These are phyloP conservation scores for Neuroterus valhalla DNA, from an alignment of 1,140 invertebrate species.

Conservation along the genomic window DNA sequence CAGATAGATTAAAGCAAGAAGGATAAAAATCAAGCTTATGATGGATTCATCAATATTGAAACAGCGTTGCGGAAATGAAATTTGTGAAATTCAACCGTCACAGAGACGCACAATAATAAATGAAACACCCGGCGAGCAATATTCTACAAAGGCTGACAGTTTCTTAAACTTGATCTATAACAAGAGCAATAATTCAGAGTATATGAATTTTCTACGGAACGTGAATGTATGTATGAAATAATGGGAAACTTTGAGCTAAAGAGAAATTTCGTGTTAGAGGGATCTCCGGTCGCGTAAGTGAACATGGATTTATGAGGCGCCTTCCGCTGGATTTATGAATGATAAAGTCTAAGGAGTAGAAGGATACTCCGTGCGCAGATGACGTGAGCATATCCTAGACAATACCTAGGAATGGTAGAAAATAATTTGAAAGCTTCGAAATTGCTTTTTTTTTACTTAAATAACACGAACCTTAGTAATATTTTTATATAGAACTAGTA, in stretches of 20 bases:
- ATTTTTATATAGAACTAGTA: no score
- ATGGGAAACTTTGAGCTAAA: slow-evolving; percentile 11
- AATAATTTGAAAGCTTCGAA: background rate
- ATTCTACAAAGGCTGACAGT: no score
- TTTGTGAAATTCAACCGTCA: no score
- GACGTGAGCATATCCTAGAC: background rate
- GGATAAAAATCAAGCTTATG: no score
- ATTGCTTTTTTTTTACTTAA: no score
- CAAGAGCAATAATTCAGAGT: background rate
- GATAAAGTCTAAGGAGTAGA: slow-evolving; percentile 4
- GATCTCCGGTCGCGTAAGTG: slow-evolving; percentile 28
- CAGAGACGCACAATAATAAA: no score
- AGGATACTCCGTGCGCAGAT: background rate
- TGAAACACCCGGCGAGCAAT: no score
- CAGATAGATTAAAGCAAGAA: no score
- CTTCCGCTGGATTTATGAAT: slow-evolving; percentile 25
- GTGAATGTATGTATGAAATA: slow-evolving; percentile 5
- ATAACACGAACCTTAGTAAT: no score
- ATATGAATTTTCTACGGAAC: background rate
- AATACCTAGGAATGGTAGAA: background rate
- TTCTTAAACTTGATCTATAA: no score
- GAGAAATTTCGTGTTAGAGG: slow-evolving; percentile 22
- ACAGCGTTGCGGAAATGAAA: no score
- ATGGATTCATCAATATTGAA: no score
- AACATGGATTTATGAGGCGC: slow-evolving; percentile 20